Evolutionary conservation across 2,888 invertebrate genomes (phyloP).

Genomic region (Brassicogethes aeneus): DNA sequence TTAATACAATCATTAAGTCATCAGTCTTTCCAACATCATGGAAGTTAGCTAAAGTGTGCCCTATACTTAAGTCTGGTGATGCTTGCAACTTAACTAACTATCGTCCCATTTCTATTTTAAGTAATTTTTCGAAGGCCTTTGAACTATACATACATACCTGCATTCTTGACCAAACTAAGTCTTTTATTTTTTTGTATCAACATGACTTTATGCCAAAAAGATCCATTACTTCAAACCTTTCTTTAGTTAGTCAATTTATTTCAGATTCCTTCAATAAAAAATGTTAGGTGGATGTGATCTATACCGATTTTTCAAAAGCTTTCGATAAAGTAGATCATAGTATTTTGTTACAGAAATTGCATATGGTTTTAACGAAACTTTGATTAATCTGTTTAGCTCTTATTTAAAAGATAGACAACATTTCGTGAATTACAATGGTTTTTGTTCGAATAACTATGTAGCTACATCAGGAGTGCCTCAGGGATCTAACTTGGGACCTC

Average conservation of each 20-base stretch:
- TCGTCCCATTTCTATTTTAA: slow-evolving; percentile 4
- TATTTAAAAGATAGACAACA: slow-evolving; percentile 4
- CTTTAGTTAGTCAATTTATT: not conserved
- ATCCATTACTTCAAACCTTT: slow-evolving; percentile 5
- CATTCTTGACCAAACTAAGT: slow-evolving; percentile 1
- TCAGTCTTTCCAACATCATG: slow-evolving; percentile 2
- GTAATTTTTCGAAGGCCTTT: slow-evolving; percentile 6
- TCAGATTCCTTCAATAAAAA: not conserved
- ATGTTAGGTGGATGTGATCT: not conserved
- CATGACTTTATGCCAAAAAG: slow-evolving; percentile 5
- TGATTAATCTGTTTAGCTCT: slow-evolving; percentile 1
- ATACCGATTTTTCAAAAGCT: slow-evolving; percentile 5
- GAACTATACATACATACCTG: slow-evolving; percentile 2
- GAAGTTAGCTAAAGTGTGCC: slow-evolving; percentile 3
- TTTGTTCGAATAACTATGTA: not conserved
- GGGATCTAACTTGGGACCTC: slow-evolving; percentile 2
- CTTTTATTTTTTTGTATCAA: slow-evolving; percentile 1
- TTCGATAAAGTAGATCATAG: slow-evolving; percentile 2
- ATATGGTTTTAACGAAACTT: slow-evolving; percentile 2
- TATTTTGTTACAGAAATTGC: slow-evolving; percentile 3
- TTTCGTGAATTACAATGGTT: slow-evolving; percentile 4
- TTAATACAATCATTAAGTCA: slow-evolving; percentile 2
- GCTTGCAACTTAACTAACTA: slow-evolving; percentile 3
- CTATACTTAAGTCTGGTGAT: slow-evolving; percentile 5
- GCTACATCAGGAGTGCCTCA: slow-evolving; percentile 1